Percentiles rank a stretch among this genome's conserved stretches.
Evolutionary conservation across 2,888 invertebrate genomes (phyloP).

Genomic region (Scaptomyza tumidula): DNA sequence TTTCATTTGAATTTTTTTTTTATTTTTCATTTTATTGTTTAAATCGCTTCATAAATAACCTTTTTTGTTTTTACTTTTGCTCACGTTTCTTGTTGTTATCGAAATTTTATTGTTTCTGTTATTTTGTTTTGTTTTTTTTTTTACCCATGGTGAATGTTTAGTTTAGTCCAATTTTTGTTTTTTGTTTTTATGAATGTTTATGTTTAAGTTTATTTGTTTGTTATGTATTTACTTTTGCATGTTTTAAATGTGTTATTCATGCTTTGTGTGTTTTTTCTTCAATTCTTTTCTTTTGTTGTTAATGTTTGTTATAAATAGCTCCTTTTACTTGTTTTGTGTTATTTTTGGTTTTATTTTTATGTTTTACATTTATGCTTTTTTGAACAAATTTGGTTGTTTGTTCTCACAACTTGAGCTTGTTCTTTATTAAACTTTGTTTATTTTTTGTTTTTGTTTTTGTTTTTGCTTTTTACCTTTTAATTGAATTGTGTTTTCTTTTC

Average conservation of each 20-base stretch:
- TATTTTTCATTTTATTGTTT: constrained; percentile 75
- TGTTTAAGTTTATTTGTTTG: constrained; percentile 49
- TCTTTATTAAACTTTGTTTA: constrained; percentile 45
- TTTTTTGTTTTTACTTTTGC: constrained; percentile 51
- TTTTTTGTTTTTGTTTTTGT: no score
- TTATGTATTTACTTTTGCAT: constrained; percentile 60
- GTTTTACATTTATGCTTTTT: constrained; percentile 65
- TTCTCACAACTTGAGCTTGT: constrained; percentile 57
- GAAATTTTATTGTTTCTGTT: constrained; percentile 40
- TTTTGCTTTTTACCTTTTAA: constrained; percentile 30
- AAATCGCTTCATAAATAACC: constrained; percentile 74
- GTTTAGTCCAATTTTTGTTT: constrained; percentile 49
- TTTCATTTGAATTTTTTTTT: constrained; percentile 62
- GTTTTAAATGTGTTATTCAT: constrained; percentile 63
- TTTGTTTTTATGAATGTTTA: constrained; percentile 46
- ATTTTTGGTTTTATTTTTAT: constrained; percentile 41
- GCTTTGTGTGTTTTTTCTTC: constrained; percentile 41
- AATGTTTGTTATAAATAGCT: constrained; percentile 55
- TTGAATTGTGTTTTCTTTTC: constrained; percentile 39
- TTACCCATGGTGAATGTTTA: constrained; percentile 61
- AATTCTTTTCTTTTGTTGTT: constrained; percentile 35
- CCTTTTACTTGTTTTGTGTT: constrained; percentile 54
- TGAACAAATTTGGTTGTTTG: constrained; percentile 68
- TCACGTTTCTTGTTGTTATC: constrained; percentile 56
- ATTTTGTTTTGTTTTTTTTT: constrained; percentile 27